Base-by-base conservation (phyloP, 23 tunicate species). In the Clavelina lepadiformis region DNA sequence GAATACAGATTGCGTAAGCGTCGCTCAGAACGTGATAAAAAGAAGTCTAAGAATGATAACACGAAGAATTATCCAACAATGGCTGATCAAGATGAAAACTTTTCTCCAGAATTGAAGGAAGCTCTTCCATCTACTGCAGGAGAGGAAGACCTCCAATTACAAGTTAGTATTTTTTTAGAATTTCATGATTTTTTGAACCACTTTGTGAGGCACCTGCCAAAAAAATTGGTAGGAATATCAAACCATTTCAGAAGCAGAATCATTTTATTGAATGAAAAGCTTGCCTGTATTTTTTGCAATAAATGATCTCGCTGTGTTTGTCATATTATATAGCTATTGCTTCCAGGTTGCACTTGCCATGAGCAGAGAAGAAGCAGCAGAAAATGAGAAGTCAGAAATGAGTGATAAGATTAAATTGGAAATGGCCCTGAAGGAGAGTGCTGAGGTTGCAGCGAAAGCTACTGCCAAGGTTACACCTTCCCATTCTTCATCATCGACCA, bases 361-460 rank as follows among this genome's bases (percentile, higher is more conserved):
- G 77, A 83, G 91, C 29, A 64, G 77, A 22, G 91, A 83, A 35
- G 91, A 83, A 59, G 91, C 67, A 24, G 49, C 75, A 27, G 82
- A 83, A n/a, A 58, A 76, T 36, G 82, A 68, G 18, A 46, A 67
- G 38, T 38, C 38, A 21, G 72, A 68, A 24, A 27, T 46, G 32
- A 74, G 72, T 38, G 94, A 86, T 46, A 71, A 71, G 36, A 28
- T 86, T 8, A 59, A 74, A 11, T 45, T 86, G 29, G 85, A 86
- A 41, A 58, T 86, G 69, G 94, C 94, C 0, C 21, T 86, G 28
- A 78, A 86, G 60, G 94, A 86, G 51, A 78, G 85, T 46, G 51
- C 65, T 2, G 58, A 46, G 24, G 37, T 36, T 51, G 51, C 72
- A 32, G 68, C 47, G 19, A 49, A 65, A 65, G 20, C 44, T 49